Conservation (phyloP, 2,113 vertebrate species). For the Cephalopholis sonnerati region DNA sequence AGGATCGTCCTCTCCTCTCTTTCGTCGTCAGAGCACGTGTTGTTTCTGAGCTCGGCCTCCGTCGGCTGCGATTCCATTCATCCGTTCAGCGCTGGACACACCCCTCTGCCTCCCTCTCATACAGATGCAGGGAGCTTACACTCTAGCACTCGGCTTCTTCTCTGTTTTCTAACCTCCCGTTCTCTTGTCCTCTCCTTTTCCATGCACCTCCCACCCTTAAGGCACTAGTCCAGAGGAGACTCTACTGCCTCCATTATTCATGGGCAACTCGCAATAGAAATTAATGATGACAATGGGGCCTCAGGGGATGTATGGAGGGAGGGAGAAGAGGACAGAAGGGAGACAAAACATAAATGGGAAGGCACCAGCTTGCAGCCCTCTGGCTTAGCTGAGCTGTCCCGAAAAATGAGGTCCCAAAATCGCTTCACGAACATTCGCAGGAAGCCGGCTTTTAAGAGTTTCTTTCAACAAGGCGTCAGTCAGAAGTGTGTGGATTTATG, state of each 20-base stretch:
- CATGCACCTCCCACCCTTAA: slow-evolving; percentile 50
- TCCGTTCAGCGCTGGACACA: slow-evolving; percentile 38
- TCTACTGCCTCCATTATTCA: slow-evolving; percentile 65
- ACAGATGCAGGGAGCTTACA: neutral
- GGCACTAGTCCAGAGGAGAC: slow-evolving; percentile 68
- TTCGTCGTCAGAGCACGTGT: slow-evolving; percentile 38
- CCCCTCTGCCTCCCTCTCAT: slow-evolving; percentile 26
- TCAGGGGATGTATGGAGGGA: slow-evolving; percentile 26
- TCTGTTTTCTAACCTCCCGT: neutral
- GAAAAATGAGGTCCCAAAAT: neutral
- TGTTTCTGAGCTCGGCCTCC: slow-evolving; percentile 21
- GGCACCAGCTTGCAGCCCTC: slow-evolving; percentile 57
- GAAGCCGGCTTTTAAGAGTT: slow-evolving; percentile 1
- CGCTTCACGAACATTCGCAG: slow-evolving; percentile 4
- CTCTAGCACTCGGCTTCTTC: neutral
- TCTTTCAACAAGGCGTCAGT: slow-evolving; percentile 8
- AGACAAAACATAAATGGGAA: slow-evolving; percentile 33
- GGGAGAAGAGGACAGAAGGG: neutral
- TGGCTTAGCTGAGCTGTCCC: slow-evolving; percentile 34
- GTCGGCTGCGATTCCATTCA: slow-evolving; percentile 47
- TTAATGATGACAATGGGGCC: slow-evolving; percentile 73
- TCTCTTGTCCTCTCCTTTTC: slow-evolving; percentile 11
- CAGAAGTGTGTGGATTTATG: neutral
- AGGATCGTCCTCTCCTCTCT: slow-evolving; percentile 8
- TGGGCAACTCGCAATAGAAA: slow-evolving; percentile 43